These are phyloP conservation scores for Barbus barbus DNA, from an alignment of 2,113 vertebrate genomes.

Conservation along the genomic window DNA sequence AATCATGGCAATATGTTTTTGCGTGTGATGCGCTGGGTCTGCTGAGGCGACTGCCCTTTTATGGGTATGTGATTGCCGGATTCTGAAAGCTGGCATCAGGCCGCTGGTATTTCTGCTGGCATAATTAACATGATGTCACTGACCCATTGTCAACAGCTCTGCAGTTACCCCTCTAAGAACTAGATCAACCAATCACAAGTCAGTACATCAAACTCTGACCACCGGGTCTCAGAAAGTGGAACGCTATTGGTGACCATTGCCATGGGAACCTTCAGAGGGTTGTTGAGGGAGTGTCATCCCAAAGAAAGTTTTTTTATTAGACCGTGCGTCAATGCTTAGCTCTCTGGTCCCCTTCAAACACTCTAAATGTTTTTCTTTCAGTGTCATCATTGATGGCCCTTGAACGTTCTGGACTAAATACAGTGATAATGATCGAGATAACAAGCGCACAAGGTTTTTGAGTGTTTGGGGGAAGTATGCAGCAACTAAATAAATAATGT, in stretches of 20 bases:
- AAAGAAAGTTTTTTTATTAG: conserved; percentile 31
- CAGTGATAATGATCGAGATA: conserved; percentile 30
- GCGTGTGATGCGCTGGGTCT: conserved; percentile 35
- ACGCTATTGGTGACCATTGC: conserved; percentile 5
- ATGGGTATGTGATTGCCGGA: conserved; percentile 43
- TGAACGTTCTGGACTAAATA: conserved; percentile 38
- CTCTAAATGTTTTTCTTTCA: conserved; percentile 17
- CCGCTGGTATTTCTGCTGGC: conserved; percentile 48
- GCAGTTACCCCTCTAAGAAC: conserved; percentile 29
- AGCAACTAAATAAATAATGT: background rate
- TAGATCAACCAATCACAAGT: conserved; percentile 36
- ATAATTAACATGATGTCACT: conserved; percentile 60
- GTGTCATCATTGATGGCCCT: conserved; percentile 31
- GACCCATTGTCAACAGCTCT: conserved; percentile 43
- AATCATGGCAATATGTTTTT: conserved; percentile 6
- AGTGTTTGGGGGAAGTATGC: background rate
- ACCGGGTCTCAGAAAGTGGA: conserved; percentile 17
- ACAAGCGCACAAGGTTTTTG: conserved; percentile 5
- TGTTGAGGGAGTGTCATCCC: conserved; percentile 27
- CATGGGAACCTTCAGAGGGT: conserved; percentile 35
- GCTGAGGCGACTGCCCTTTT: conserved; percentile 42
- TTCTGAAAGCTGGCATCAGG: conserved; percentile 30
- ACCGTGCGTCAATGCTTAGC: conserved; percentile 39
- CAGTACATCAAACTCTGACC: conserved; percentile 14
- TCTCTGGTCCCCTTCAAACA: conserved; percentile 27